Evolutionary conservation across 2,888 invertebrate species (phyloP).

Genomic region (Drosophila algonquin): DNA sequence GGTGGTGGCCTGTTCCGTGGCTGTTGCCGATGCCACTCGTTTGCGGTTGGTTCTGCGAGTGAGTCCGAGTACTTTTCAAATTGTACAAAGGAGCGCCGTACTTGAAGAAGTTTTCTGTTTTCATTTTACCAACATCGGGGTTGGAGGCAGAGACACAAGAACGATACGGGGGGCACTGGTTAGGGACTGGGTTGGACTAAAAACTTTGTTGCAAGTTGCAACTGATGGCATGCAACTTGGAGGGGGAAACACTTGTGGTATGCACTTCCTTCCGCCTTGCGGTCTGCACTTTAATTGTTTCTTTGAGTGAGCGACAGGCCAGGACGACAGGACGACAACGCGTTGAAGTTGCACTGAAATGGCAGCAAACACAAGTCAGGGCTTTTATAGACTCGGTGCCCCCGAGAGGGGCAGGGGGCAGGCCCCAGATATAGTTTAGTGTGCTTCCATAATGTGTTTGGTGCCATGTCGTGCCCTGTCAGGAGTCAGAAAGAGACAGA

Average conservation of each 20-base stretch:
- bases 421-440: conserved; percentile 62
- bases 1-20: conserved; percentile 45
- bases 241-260: conserved; percentile 64
- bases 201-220: conserved; percentile 53
- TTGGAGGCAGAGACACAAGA: conserved; percentile 14
- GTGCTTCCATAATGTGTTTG: conserved; percentile 80
- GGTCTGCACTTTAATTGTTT: conserved; percentile 72
- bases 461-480: conserved; percentile 81
- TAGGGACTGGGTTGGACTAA: conserved; percentile 6
- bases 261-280: conserved; percentile 72
- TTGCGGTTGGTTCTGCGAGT: conserved; percentile 70
- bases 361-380: conserved; percentile 45
- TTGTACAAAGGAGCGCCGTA: conserved; percentile 79
- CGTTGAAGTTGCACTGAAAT: conserved; percentile 71
- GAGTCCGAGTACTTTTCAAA: conserved; percentile 74
- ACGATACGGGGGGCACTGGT: conserved; percentile 15
- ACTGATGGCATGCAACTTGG: conserved; percentile 56
- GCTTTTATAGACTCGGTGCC: conserved; percentile 82
- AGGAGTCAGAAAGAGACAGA: conserved; percentile 2
- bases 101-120: conserved; percentile 81
- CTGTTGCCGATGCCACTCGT: conserved; percentile 51
- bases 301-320: conserved; percentile 55
- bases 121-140: conserved; percentile 78
- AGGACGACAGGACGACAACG: conserved; percentile 60
- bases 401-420: conserved; percentile 13